phyloP scores from a whole-genome alignment of 64 coral and sea anemone species.

The Pachyseris speciosa region DNA sequence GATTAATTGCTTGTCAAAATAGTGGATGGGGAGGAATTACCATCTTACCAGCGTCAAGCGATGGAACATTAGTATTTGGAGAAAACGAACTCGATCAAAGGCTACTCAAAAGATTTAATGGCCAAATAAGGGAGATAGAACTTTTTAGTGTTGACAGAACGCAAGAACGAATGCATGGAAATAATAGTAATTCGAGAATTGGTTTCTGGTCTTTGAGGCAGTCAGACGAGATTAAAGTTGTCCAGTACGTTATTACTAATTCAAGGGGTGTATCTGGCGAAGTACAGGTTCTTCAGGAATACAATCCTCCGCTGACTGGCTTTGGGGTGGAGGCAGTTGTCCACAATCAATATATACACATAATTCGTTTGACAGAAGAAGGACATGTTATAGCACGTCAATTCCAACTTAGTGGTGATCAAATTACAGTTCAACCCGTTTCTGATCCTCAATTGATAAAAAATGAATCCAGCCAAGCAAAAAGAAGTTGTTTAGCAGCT shows the following conservation, averaged over 20 bases:
- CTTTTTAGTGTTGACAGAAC: neutral
- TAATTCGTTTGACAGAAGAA: neutral
- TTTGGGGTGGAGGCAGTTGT: neutral
- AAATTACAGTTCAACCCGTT: neutral
- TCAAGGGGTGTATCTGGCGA: neutral
- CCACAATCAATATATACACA: neutral
- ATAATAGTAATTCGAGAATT: neutral
- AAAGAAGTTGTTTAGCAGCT: neutral
- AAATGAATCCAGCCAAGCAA: neutral
- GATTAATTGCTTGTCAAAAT: neutral
- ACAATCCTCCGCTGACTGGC: neutral
- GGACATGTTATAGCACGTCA: neutral
- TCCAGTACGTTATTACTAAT: neutral
- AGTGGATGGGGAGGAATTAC: slow-evolving; percentile 9
- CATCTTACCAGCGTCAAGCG: neutral
- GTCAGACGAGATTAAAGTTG: neutral
- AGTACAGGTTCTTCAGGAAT: neutral
- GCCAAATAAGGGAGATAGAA: neutral
- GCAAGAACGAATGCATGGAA: neutral
- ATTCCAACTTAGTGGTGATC: neutral
- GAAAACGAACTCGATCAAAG: neutral
- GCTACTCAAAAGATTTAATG: neutral
- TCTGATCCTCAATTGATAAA: neutral
- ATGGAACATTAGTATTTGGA: slow-evolving; percentile 3
- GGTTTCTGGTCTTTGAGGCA: neutral